Base-by-base conservation (phyloP, 2,888 invertebrate species). In the Hirtodrosophila trivittata region DNA sequence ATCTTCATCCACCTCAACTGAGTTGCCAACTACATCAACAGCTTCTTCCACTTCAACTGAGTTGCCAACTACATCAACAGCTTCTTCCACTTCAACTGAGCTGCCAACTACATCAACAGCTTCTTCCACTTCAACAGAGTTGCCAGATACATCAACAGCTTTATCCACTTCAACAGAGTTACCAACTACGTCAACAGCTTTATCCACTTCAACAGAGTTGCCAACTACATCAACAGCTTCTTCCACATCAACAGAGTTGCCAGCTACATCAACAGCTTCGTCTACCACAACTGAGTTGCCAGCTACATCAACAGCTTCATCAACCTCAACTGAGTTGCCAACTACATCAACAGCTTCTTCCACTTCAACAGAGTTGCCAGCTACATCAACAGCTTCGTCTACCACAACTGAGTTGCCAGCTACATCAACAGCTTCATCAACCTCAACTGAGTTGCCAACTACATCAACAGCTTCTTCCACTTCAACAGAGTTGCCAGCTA, bases 81-180 rank as follows among this genome's bases (percentile, higher is more conserved):
- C 28, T 0, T 7, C 26, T 21, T 8, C 32, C 4, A 38, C 6
- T 0, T 45, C 52, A 1, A 39, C 57, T 4, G 12, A 4, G 3
- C 14, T 0, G 37, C 28, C 0, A 6, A 56, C 30, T 0, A 21
- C 28, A 0, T 43, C 56, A 0, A 35, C 65, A 7, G 14, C n/a
- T n/a, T n/a, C 30, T 0, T 1, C 41, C 0, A 38, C 42, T 6
- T 14, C 71, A n/a, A 42, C 37, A 6, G 12, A 39, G 7, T 8
- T 42, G 25, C 16, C 56, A 0, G 33, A 12, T 1, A 13, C 38
- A 1, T 41, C 52, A 1, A 39, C 49, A 0, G 1, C 32, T 1
- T n/a, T n/a, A n/a, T 1, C 41, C 0, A 38, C 42, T 6, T 14
- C 71, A n/a, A 43, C 37, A 4, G 12, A 41, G 7, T 9, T 43